These are phyloP conservation scores for Cebus imitator DNA, from an alignment of 2,113 vertebrate species.

Conservation along the genomic window DNA sequence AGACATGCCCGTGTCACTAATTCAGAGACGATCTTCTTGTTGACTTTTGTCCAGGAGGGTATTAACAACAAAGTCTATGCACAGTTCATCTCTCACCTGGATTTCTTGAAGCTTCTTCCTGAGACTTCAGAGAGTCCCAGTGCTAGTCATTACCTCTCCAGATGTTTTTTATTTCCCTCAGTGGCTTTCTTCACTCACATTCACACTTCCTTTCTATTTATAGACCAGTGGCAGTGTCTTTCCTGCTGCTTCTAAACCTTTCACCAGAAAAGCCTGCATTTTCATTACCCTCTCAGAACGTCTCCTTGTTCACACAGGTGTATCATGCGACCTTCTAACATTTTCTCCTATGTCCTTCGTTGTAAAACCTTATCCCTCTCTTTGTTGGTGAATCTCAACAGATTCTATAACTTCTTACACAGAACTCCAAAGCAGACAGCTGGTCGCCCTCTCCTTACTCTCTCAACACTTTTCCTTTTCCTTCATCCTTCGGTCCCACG, in stretches of 20 bases:
- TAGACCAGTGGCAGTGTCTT: neutral
- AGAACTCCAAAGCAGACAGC: neutral
- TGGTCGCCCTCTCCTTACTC: neutral
- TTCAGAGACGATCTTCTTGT: neutral
- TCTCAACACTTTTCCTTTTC: neutral
- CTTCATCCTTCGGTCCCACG: neutral
- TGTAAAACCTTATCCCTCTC: neutral
- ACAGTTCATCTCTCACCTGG: neutral
- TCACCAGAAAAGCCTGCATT: neutral
- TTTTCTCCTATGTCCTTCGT: neutral
- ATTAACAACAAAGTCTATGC: neutral
- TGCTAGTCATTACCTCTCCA: neutral
- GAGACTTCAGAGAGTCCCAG: neutral
- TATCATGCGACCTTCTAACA: neutral
- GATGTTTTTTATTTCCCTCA: neutral
- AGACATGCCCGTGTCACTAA: accelerated
- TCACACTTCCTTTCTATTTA: neutral
- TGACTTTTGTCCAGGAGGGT: neutral
- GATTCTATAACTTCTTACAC: neutral
- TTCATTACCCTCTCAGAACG: neutral
- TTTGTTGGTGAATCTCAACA: neutral
- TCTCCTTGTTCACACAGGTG: neutral
- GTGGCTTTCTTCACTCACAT: neutral
- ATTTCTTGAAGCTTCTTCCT: neutral
- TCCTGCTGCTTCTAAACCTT: neutral